Evolutionary conservation across 2,888 invertebrate genomes (phyloP), one percentile per base, ranked within the genome.

Genomic region (Matsumyia berberina): DNA sequence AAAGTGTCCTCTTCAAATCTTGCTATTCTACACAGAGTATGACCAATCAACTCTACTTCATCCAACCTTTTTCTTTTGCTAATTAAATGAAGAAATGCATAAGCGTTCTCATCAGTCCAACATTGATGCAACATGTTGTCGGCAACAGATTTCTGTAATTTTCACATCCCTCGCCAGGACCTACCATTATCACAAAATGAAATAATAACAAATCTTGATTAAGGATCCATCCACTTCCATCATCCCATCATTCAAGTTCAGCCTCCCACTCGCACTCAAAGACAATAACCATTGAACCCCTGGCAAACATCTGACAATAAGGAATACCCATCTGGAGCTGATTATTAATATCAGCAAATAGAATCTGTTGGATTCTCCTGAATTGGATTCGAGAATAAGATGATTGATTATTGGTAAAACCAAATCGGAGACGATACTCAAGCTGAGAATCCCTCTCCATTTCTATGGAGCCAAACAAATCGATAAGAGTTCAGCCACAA

Each of bases 291-390:
- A 12, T 11, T 2, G 39, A 12, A 44, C 15, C 17, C 17, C 17
- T 8, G 15, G 44, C 17, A 5, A 37, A 4, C 37, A 37, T 37
- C 37, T 5, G 24, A 49, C 24, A 49, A 49, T 49, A 24, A 49
- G 5, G 24, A n/a, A 0, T 1, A n/a, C 49, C 9, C 46, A 62
- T 62, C 62, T 62, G 62, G 11, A 33, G 46, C 33, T 46, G 33
- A 33, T 33, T 44, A 62, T 46, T 62, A 46, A 62, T 62, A 19
- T 62, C 46, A 17, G 46, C n/a, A 62, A 62, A 62, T 62, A 62
- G 44, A 62, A 62, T 62, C 62, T 46, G 62, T 62, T 62, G 62
- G 46, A 62, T 60, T 60, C 42, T 17, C 11, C 31, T 29, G 31
- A 60, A 62, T 62, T 46, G 46, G 46, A 62, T 62, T 46, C 33